Evolutionary conservation across 64 coral and sea anemone species (phyloP), one percentile per base, ranked within the genome.

Genomic region (Cladopsammia gracilis): DNA sequence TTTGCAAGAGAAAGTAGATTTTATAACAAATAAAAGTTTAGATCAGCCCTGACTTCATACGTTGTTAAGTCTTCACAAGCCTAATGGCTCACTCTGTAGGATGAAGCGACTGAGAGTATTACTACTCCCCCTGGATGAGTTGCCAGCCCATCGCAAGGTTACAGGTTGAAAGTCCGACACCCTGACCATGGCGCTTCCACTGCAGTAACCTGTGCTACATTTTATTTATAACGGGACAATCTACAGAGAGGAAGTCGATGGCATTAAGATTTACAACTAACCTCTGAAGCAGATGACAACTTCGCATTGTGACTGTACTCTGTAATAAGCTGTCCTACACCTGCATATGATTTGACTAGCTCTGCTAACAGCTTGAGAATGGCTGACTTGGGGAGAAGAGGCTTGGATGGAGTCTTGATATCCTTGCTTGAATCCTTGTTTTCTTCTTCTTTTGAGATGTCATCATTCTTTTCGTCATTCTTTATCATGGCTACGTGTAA

Each of bases 311-410:
- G 93, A 12, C 58, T 93, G 77, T 96, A 99, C 42, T 99, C 98
- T 23, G 98, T 94, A 51, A 99, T 93, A 67, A 99, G 83, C 70
- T 99, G 98, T 62, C 94, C 94, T 25, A 99, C 98, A 25, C 94
- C 98, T 26, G 90, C 77, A 49, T 99, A 99, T 0, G 98, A 96
- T 56, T 99, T 99, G 2, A 99, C 98, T 49, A 99, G 48, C 71
- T 99, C 98, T 24, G 94, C 94, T 26, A 99, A 67, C 52, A 99
- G 72, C 34, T 86, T 59, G 10, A 99, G 78, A 57, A 99, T 94
- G 71, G 98, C 87, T 24, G 91, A 96, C 57, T 96, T 99, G 44
- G 95, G 79, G 19, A 99, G 76, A 20, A 99, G 88, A 52, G 95
- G 89, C 68, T 99, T 99, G 22, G 61, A 26, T 7, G 88, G 22